These are phyloP conservation scores for Cyclargus thomasi DNA, from an alignment of 1,140 invertebrate genomes.

Conservation along the genomic window DNA sequence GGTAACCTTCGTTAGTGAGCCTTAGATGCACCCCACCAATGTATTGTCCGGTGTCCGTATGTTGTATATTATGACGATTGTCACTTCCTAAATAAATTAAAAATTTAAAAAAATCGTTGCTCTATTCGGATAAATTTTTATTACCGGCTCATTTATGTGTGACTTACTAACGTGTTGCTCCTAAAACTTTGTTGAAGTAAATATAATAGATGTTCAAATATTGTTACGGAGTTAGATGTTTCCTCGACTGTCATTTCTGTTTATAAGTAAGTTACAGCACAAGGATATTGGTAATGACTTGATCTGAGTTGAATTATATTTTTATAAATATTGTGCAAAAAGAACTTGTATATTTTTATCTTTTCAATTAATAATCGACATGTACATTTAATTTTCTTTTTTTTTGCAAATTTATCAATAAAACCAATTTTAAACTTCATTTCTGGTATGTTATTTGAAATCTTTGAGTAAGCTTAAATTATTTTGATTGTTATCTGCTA, in stretches of 20 bases:
- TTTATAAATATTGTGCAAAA: constrained; percentile 71
- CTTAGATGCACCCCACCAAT: constrained; percentile 55
- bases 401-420: constrained; percentile 73
- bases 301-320: constrained; percentile 73
- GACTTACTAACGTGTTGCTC: constrained; percentile 67
- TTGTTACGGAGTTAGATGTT: constrained; percentile 72
- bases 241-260: constrained; percentile 62
- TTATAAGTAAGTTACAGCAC: constrained; percentile 67
- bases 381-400: constrained; percentile 69
- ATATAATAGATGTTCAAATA: constrained; percentile 72
- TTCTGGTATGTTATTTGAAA: constrained; percentile 46
- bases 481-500: too few species aligned
- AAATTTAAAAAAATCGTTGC: constrained; percentile 67
- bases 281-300: constrained; percentile 73
- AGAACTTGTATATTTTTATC: constrained; percentile 72
- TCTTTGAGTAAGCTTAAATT: background rate
- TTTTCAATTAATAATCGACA: constrained; percentile 71
- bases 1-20: constrained; percentile 60
- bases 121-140: constrained; percentile 68
- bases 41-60: constrained; percentile 45
- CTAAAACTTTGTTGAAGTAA: constrained; percentile 68
- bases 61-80: constrained; percentile 29
- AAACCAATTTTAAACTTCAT: constrained; percentile 72
- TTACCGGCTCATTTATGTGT: constrained; percentile 66
- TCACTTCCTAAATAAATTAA: constrained; percentile 58